phyloP scores from a whole-genome alignment of 2,888 invertebrate genomes.

The Zootermopsis nevadensis region DNA sequence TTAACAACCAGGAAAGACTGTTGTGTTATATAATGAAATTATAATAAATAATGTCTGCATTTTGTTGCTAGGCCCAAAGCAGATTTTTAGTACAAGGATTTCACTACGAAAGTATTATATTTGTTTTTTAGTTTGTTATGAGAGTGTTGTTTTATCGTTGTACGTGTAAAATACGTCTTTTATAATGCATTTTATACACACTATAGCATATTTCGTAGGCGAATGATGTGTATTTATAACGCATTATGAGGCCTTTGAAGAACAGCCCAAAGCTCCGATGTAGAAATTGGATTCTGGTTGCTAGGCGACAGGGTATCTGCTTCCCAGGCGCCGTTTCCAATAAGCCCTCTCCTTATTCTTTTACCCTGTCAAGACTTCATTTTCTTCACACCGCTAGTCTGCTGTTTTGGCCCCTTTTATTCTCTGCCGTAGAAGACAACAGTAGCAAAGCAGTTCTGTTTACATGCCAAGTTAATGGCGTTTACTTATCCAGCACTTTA shows the following conservation, averaged over 20 bases:
- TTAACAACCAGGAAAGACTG: too few relatives aligned
- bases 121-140: too few relatives aligned
- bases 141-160: too few relatives aligned
- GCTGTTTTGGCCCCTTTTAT: not conserved
- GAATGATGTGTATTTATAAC: not conserved
- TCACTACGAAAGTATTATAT: too few relatives aligned
- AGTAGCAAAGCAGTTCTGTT: not conserved
- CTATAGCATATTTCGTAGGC: not conserved
- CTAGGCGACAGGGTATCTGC: not conserved
- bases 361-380: constrained; percentile 8
- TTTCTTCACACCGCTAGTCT: not conserved
- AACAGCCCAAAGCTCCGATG: not conserved
- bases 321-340: not conserved
- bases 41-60: too few relatives aligned
- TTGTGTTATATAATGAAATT: too few relatives aligned
- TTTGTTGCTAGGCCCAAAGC: too few relatives aligned
- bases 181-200: not conserved
- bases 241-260: not conserved
- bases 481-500: too few relatives aligned
- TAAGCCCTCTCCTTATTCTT: not conserved
- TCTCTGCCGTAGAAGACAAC: not conserved
- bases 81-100: too few relatives aligned
- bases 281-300: not conserved
- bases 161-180: too few relatives aligned
- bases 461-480: too few relatives aligned